Evolutionary conservation across 2,797 vertebrate genomes (phyloP).

Genomic region (Petrocephalus sullivani): DNA sequence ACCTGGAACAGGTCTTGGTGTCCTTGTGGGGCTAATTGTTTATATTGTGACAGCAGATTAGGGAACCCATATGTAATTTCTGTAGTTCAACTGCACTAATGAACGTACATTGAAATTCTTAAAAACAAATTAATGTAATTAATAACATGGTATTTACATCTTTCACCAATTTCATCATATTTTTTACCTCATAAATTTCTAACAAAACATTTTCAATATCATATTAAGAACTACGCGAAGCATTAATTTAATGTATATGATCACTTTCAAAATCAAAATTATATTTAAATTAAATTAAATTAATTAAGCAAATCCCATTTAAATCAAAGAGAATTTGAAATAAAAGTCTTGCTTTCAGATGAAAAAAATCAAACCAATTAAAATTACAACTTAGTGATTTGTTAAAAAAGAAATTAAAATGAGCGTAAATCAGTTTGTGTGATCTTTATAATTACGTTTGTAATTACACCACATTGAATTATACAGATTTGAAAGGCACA

Average conservation of each 20-base stretch:
- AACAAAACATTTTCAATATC: not conserved
- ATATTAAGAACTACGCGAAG: not conserved
- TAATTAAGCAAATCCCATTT: not conserved
- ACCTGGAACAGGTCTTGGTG: not conserved
- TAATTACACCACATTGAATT: slow-evolving; percentile 1
- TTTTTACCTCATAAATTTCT: not conserved
- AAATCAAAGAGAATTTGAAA: not conserved
- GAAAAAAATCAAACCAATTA: not conserved
- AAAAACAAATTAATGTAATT: not conserved
- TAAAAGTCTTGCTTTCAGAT: not conserved
- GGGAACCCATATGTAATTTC: not conserved
- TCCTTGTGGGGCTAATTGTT: not conserved
- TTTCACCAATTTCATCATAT: not conserved
- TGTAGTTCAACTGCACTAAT: not conserved
- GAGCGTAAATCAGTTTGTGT: slow-evolving; percentile 2
- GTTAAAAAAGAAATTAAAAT: slow-evolving; percentile 6
- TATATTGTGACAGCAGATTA: slow-evolving; percentile 4
- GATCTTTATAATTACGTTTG: not conserved
- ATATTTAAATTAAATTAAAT: not conserved
- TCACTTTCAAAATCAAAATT: slow-evolving; percentile 2
- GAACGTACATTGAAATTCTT: slow-evolving; percentile 1
- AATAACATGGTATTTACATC: not conserved
- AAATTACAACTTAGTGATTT: not conserved
- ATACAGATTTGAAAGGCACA: slow-evolving; percentile 2
- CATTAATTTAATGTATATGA: not conserved